These are phyloP conservation scores for Tipula helvola DNA, from an alignment of 2,888 invertebrate genomes.

Conservation along the genomic window DNA sequence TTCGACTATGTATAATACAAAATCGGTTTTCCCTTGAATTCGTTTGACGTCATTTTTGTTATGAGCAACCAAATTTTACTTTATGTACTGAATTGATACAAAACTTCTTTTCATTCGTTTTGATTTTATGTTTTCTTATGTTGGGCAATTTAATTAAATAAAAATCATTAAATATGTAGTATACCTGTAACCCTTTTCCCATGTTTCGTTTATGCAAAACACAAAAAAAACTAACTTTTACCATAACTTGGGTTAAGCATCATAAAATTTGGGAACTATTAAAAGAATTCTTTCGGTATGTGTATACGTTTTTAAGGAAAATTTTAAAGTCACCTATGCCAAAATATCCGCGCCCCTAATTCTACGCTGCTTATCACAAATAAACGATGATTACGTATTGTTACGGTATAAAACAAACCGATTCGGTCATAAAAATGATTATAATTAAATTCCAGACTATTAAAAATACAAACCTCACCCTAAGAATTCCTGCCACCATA, in stretches of 20 bases:
- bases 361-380: neutral
- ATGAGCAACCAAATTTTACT: neutral
- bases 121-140: neutral
- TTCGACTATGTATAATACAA: neutral
- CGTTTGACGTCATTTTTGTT: neutral
- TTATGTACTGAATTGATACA: neutral
- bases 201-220: neutral
- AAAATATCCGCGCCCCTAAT: neutral
- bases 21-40: neutral
- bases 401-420: neutral
- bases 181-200: neutral
- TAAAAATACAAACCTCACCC: neutral
- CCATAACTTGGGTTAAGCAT: neutral
- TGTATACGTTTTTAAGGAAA: neutral
- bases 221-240: neutral
- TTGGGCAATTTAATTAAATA: neutral
- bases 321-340: neutral
- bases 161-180: neutral
- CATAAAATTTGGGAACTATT: neutral
- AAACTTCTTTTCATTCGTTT: neutral
- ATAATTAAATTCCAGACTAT: neutral
- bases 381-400: neutral
- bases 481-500: no score
- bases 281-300: neutral
- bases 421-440: neutral